Percentiles rank a stretch among this genome's conserved stretches.
Evolutionary conservation across 2,113 vertebrate genomes (phyloP).

Genomic region (Clarias gariepinus): DNA sequence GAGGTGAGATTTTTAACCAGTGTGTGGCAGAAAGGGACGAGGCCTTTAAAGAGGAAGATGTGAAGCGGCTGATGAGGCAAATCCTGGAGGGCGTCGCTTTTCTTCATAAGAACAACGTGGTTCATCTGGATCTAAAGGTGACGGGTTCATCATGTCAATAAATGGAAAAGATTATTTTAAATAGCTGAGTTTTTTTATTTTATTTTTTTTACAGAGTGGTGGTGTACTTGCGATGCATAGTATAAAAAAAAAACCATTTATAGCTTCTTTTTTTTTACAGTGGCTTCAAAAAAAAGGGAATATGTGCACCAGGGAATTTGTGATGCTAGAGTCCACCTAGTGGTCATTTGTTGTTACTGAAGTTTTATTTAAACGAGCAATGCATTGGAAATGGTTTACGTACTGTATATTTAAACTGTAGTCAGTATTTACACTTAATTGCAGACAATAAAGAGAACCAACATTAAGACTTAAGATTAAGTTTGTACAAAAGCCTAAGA

Average conservation of each 20-base stretch:
- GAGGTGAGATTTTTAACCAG: constrained; percentile 77
- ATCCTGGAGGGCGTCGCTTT: constrained; percentile 74
- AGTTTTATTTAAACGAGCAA: neutral
- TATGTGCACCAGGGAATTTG: neutral
- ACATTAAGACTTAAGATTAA: neutral
- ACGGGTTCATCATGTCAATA: neutral
- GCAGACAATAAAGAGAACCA: neutral
- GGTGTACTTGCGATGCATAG: neutral
- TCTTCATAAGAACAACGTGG: constrained; percentile 70
- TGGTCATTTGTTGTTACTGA: constrained; percentile 12
- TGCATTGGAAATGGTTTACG: neutral
- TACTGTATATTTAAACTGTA: neutral
- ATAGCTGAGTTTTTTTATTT: too few relatives aligned
- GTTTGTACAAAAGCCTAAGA: neutral
- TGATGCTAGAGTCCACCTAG: constrained; percentile 27
- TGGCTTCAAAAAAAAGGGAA: neutral
- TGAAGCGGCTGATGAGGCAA: constrained; percentile 75
- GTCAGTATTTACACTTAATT: neutral
- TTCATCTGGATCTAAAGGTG: constrained; percentile 77
- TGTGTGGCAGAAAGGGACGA: constrained; percentile 74
- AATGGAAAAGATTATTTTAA: too few relatives aligned
- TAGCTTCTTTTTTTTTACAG: neutral
- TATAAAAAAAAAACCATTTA: neutral
- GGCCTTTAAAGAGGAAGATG: constrained; percentile 71
- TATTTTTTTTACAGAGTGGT: neutral